phyloP scores from a whole-genome alignment of 2,113 vertebrate genomes.

The Sceloporus undulatus region DNA sequence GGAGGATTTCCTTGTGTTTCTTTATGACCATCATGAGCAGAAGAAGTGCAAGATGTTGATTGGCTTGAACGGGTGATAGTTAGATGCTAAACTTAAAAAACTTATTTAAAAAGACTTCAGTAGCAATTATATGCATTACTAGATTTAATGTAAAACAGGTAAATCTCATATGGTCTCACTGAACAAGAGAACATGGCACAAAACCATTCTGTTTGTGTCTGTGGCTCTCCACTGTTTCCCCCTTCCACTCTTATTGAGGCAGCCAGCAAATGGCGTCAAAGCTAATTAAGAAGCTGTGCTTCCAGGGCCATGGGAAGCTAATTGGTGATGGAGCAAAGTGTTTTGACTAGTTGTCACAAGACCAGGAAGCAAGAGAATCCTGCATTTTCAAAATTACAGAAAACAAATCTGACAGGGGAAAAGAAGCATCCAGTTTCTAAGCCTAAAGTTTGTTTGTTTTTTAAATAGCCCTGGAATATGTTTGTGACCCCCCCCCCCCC shows the following conservation, averaged over 20 bases:
- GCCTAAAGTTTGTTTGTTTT: neutral
- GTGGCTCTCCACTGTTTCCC: neutral
- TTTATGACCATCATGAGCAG: neutral
- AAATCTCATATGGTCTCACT: neutral
- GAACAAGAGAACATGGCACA: neutral
- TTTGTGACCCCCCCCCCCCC: neutral
- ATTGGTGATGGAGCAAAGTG: conserved; percentile 37
- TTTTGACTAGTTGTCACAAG: conserved; percentile 40
- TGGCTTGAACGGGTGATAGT: neutral
- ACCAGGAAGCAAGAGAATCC: conserved; percentile 12
- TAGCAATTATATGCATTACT: neutral
- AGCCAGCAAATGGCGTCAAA: conserved; percentile 24
- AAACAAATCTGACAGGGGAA: conserved; percentile 39
- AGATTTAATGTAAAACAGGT: conserved; percentile 14
- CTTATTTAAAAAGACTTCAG: neutral
- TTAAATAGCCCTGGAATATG: neutral
- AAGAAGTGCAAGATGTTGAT: neutral
- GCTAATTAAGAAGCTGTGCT: conserved; percentile 7
- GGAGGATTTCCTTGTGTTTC: neutral
- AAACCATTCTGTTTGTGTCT: neutral
- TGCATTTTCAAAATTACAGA: conserved; percentile 47
- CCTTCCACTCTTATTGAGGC: conserved; percentile 6
- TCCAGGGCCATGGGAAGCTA: neutral
- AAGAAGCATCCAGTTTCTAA: conserved; percentile 50
- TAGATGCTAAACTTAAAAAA: no score